These are phyloP conservation scores for Formica aserva DNA, from an alignment of 2,888 invertebrate genomes.

Conservation along the genomic window DNA sequence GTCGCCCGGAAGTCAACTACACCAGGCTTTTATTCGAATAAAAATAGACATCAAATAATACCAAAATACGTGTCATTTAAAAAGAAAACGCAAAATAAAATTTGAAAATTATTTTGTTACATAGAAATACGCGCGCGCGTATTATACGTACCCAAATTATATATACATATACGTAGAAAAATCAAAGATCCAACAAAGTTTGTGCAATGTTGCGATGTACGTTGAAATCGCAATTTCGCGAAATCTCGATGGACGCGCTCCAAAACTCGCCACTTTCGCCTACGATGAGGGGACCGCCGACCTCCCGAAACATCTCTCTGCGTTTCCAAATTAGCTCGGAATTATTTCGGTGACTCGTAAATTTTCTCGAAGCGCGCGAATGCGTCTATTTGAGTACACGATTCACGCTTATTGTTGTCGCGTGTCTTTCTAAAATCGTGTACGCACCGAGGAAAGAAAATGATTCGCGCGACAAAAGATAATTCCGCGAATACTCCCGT, in stretches of 20 bases:
- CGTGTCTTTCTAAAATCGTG: background rate
- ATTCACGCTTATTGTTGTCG: background rate
- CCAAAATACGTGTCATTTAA: background rate
- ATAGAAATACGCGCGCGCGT: background rate
- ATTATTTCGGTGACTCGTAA: slow-evolving; percentile 45
- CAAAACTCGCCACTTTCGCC: slow-evolving; percentile 37
- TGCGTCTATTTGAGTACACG: background rate
- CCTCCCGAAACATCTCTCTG: slow-evolving; percentile 10
- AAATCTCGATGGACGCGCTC: slow-evolving; percentile 41
- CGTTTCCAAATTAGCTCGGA: slow-evolving; percentile 34
- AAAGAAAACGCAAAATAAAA: background rate
- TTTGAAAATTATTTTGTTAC: slow-evolving; percentile 1
- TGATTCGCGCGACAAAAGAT: background rate
- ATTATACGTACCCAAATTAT: background rate
- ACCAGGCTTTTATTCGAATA: background rate
- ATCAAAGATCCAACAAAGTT: background rate
- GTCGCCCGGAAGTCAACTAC: slow-evolving; percentile 43
- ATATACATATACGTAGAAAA: background rate
- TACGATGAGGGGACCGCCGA: slow-evolving; percentile 3
- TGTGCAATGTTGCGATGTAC: background rate
- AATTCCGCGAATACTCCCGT: background rate
- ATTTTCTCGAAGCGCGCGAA: background rate
- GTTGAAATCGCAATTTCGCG: slow-evolving; percentile 32
- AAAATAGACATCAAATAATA: background rate
- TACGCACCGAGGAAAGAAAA: background rate